Conservation (phyloP, 2,113 vertebrate genomes). For the Eretmochelys imbricata region DNA sequence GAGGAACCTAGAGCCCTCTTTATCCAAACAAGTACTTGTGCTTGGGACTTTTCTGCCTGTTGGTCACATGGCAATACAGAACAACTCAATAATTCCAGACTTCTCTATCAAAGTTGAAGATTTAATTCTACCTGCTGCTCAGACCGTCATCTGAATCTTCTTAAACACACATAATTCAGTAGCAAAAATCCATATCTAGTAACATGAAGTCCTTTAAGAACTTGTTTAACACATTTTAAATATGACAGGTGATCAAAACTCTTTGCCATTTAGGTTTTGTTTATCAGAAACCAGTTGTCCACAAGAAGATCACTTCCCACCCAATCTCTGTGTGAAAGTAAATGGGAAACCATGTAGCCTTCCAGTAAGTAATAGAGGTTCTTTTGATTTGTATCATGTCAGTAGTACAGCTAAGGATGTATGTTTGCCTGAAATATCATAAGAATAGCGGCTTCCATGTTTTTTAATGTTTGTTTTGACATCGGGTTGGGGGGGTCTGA, state of each 20-base stretch:
- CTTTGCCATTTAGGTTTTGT: conserved; percentile 90
- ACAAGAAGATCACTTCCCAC: conserved; percentile 99
- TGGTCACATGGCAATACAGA: neutral
- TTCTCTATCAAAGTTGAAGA: neutral
- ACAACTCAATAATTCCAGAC: neutral
- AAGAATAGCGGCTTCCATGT: neutral
- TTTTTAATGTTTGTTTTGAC: neutral
- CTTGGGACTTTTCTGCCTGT: neutral
- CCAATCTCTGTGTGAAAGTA: conserved; percentile 98
- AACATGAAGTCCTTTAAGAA: neutral
- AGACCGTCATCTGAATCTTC: neutral
- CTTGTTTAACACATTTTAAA: neutral
- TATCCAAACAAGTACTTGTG: neutral
- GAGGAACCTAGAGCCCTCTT: neutral
- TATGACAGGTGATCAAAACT: conserved; percentile 56
- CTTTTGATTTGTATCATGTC: neutral
- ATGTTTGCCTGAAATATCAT: neutral
- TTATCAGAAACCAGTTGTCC: conserved; percentile 99
- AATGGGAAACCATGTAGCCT: conserved; percentile 98
- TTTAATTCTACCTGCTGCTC: neutral
- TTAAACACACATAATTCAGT: neutral
- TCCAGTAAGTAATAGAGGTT: conserved; percentile 87
- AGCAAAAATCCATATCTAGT: neutral
- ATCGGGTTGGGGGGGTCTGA: neutral
- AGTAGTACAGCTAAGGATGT: neutral